Conservation (phyloP, 2,113 vertebrate genomes). For the human (Homo sapiens) region GRCh38 chr11:82629501-82630000, state of each 20-base stretch:
- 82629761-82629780: constrained; percentile 1
- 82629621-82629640: not conserved
- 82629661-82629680: not conserved
- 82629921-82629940: not conserved
- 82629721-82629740: not conserved
- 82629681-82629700: constrained; percentile 19
- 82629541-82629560: not conserved
- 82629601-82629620: not conserved
- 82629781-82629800: constrained; percentile 40
- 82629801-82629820: not conserved
- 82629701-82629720: not conserved
- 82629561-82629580: not conserved
- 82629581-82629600: constrained; percentile 12
- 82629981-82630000: not conserved
- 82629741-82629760: not conserved
- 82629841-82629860: not conserved
- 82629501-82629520: not conserved
- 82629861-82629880: not conserved
- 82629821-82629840: not conserved
- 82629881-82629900: not conserved
- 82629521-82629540: not conserved
- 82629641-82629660: not conserved
- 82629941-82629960: not conserved
- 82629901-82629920: not conserved
- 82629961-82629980: not conserved